A percentile compares a stretch with the other conserved stretches of the same genome.
Conservation (phyloP, 1,140 invertebrate species). For the Drosophila sproati region DNA sequence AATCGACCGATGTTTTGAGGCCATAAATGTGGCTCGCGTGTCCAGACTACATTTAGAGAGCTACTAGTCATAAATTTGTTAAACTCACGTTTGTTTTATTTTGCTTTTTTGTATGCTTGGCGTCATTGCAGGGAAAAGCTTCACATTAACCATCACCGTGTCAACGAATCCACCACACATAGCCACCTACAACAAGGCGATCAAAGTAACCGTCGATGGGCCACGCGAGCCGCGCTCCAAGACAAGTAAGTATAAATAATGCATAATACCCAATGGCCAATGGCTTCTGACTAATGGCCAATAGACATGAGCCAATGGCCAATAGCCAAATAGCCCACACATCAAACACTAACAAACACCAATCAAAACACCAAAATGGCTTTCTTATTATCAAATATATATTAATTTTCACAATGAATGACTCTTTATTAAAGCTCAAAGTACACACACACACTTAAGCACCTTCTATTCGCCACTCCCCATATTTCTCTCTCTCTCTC, state of each 20-base stretch:
- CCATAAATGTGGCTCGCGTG: slow-evolving; percentile 41
- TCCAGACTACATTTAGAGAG: slow-evolving; percentile 10
- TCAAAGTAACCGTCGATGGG: slow-evolving; percentile 99
- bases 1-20: slow-evolving; percentile 56
- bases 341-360: slow-evolving; percentile 10
- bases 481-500: neutral
- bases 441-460: slow-evolving; percentile 1
- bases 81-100: slow-evolving; percentile 21
- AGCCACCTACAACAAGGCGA: slow-evolving; percentile 98
- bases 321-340: slow-evolving; percentile 17
- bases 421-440: slow-evolving; percentile 27
- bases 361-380: slow-evolving; percentile 25
- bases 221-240: slow-evolving; percentile 98
- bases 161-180: slow-evolving; percentile 96
- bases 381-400: slow-evolving; percentile 12
- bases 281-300: neutral
- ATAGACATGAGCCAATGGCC: neutral
- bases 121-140: slow-evolving; percentile 95
- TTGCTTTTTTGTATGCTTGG: slow-evolving; percentile 8
- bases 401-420: slow-evolving; percentile 55
- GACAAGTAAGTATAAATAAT: slow-evolving; percentile 93
- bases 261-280: neutral
- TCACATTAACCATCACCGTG: slow-evolving; percentile 98
- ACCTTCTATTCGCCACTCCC: neutral
- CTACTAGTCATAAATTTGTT: slow-evolving; percentile 57